phyloP scores from a whole-genome alignment of 2,888 invertebrate genomes.

The Stegophylla sp. region DNA sequence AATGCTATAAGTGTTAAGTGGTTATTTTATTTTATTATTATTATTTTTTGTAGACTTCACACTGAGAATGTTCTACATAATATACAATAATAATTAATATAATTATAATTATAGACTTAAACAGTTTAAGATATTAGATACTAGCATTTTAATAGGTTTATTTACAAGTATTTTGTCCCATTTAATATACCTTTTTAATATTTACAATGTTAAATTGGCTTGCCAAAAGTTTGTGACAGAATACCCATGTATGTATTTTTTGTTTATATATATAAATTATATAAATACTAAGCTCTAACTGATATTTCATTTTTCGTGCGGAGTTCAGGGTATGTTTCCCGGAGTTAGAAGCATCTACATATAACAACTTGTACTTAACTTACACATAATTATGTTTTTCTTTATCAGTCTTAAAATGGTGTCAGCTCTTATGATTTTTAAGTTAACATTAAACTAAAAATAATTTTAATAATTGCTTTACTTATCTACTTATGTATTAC shows the following conservation, averaged over 20 bases:
- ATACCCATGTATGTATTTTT: constrained; percentile 54
- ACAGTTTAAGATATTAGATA: constrained; percentile 48
- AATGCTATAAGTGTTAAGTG: constrained; percentile 55
- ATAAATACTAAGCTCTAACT: constrained; percentile 53
- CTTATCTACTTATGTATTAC: constrained; percentile 55
- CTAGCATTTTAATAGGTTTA: constrained; percentile 49
- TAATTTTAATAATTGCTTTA: constrained; percentile 51
- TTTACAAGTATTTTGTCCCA: constrained; percentile 47
- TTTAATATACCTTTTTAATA: constrained; percentile 37
- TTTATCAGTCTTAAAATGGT: constrained; percentile 51
- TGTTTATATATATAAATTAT: constrained; percentile 38
- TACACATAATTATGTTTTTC: constrained; percentile 53
- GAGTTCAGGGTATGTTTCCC: constrained; percentile 59
- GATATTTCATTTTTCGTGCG: constrained; percentile 59
- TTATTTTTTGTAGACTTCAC: constrained; percentile 49
- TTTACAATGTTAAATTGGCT: constrained; percentile 51
- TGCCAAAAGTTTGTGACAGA: constrained; percentile 53
- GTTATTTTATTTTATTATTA: constrained; percentile 43
- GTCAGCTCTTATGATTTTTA: constrained; percentile 52
- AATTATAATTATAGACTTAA: constrained; percentile 57
- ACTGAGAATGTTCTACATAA: constrained; percentile 49
- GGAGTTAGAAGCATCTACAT: constrained; percentile 56
- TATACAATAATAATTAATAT: constrained; percentile 54
- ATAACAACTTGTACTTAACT: constrained; percentile 58
- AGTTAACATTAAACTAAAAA: constrained; percentile 39